A percentile compares a stretch with the other conserved stretches of the same genome.
Evolutionary conservation across 2,113 vertebrate genomes (phyloP).

Genomic region (Sylvia atricapilla): DNA sequence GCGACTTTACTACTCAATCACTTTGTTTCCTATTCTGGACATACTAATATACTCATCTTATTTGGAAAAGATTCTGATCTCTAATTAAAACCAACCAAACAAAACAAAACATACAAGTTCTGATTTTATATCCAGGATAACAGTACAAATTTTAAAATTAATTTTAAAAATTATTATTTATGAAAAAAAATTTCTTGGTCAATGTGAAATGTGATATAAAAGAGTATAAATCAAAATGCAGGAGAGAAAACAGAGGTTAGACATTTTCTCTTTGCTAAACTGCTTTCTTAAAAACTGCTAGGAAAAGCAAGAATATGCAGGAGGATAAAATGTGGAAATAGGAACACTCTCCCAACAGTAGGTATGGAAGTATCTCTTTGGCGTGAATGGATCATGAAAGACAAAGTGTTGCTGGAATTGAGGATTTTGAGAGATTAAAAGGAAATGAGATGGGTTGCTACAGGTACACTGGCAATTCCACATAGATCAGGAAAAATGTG

Average conservation of each 20-base stretch:
- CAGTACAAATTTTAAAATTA: background rate
- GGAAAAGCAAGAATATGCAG: background rate
- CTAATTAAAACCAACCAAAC: background rate
- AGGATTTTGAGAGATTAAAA: background rate
- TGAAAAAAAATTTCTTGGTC: rapidly evolving
- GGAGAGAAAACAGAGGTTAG: background rate
- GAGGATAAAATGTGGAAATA: background rate
- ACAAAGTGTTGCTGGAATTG: background rate
- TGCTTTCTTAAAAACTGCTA: background rate
- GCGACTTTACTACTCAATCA: background rate
- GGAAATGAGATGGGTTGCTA: background rate
- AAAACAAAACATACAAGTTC: rapidly evolving
- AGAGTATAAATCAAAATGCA: background rate
- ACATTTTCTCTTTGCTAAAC: background rate
- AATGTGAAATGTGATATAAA: background rate
- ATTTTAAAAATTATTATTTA: background rate
- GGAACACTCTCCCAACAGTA: background rate
- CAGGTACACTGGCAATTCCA: background rate
- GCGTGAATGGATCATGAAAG: background rate
- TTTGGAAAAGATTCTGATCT: background rate
- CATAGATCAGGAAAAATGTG: rapidly evolving
- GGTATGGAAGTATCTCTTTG: background rate
- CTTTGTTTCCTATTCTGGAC: background rate
- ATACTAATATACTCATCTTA: background rate
- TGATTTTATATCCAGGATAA: background rate